A percentile compares a stretch with the other conserved stretches of the same genome.
Conservation (phyloP, 2,113 vertebrate genomes). For the Cyanoderma ruficeps region DNA sequence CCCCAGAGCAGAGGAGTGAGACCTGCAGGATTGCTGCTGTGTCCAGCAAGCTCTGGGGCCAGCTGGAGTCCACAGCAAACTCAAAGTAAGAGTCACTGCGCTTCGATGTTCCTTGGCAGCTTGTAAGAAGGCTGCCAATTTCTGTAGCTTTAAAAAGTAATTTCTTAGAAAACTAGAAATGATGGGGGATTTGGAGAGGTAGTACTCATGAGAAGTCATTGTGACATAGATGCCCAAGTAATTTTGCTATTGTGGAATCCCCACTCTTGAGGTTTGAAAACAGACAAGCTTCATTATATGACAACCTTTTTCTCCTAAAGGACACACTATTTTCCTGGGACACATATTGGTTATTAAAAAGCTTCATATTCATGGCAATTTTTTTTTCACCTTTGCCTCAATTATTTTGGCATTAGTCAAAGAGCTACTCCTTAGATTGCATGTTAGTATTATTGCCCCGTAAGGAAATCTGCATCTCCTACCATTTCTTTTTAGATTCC, state of each 20-base stretch:
- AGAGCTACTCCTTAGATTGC: not conserved
- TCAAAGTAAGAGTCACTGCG: not conserved
- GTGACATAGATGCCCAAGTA: not conserved
- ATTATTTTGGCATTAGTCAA: not conserved
- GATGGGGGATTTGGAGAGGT: not conserved
- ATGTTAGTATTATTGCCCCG: not conserved
- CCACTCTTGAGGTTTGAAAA: not conserved
- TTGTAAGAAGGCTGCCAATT: not conserved
- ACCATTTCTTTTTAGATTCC: not conserved
- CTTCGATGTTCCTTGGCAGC: not conserved
- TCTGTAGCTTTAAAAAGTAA: not conserved
- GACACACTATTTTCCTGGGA: not conserved
- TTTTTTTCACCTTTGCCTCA: not conserved
- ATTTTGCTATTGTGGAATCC: not conserved
- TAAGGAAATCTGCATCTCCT: not conserved
- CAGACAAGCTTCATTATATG: not conserved
- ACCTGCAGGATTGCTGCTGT: not conserved
- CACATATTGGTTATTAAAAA: not conserved
- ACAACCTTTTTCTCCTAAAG: not conserved
- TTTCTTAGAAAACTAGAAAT: not conserved
- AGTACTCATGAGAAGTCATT: not conserved
- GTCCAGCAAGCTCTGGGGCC: rapidly evolving
- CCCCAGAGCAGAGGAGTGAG: not conserved
- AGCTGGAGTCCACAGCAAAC: not conserved
- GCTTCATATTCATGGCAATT: not conserved